Evolutionary conservation across 1,140 invertebrate genomes (phyloP).

Genomic region (Rhizoglyphus robini): DNA sequence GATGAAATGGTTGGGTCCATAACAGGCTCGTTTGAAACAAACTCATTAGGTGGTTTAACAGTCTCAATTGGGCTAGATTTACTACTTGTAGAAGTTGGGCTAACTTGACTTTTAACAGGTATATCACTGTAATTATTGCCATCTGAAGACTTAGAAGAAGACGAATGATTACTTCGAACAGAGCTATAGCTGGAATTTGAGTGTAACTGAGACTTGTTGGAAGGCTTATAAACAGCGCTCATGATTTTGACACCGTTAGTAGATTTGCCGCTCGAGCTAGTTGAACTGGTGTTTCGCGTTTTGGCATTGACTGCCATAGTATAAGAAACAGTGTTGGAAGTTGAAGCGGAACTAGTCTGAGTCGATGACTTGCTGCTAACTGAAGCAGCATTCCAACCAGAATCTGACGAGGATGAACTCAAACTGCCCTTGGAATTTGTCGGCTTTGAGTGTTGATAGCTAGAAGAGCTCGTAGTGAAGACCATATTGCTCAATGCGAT

Average conservation of each 20-base stretch:
- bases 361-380: too few relatives aligned
- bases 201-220: not conserved
- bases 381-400: too few relatives aligned
- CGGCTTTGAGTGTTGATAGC: too few relatives aligned
- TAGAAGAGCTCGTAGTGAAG: too few relatives aligned
- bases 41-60: too few relatives aligned
- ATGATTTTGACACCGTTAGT: not conserved
- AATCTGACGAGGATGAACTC: too few relatives aligned
- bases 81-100: too few relatives aligned
- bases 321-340: constrained; percentile 18
- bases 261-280: not conserved
- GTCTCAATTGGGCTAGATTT: too few relatives aligned
- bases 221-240: not conserved
- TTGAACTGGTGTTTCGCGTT: not conserved
- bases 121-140: not conserved
- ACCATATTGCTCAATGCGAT: too few relatives aligned
- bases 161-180: not conserved
- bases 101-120: not conserved
- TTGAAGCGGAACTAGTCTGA: not conserved
- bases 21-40: too few relatives aligned
- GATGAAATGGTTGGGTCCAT: not conserved
- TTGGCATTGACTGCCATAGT: constrained; percentile 19
- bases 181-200: not conserved
- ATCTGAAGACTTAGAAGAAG: not conserved
- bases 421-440: too few relatives aligned